These are phyloP conservation scores for Oscheius sp. DNA, from an alignment of 2,888 invertebrate species.

Conservation along the genomic window DNA sequence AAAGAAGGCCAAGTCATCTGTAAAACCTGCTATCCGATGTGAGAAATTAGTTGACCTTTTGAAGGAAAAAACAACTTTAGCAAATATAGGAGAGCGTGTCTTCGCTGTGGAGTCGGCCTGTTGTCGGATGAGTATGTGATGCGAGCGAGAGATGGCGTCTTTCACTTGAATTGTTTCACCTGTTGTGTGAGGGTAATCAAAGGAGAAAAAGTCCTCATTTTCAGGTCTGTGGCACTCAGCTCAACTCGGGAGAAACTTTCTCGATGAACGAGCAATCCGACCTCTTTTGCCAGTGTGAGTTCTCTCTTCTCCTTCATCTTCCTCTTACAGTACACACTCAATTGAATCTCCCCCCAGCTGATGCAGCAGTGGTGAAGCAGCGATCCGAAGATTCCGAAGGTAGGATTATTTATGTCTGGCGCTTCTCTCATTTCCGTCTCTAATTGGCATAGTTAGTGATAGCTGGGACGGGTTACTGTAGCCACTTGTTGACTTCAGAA, in stretches of 20 bases:
- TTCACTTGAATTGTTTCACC: constrained; percentile 88
- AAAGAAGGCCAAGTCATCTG: constrained; percentile 31
- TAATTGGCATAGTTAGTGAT: constrained; percentile 8
- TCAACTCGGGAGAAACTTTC: constrained; percentile 89
- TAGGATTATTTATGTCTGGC: neutral
- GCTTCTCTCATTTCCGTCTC: neutral
- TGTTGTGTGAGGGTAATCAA: constrained; percentile 74
- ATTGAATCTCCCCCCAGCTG: neutral
- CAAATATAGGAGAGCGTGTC: constrained; percentile 84
- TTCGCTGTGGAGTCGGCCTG: constrained; percentile 85
- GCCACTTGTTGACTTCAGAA: constrained; percentile 10
- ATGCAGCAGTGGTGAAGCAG: neutral
- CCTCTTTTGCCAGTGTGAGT: constrained; percentile 56
- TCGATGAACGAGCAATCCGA: constrained; percentile 81
- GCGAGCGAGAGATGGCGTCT: constrained; percentile 86
- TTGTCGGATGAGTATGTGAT: constrained; percentile 88
- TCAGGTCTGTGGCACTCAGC: constrained; percentile 80
- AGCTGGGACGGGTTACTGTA: neutral
- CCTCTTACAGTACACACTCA: neutral
- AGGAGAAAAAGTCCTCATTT: neutral
- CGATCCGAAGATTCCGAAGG: constrained; percentile 21
- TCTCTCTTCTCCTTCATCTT: neutral
- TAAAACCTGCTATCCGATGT: constrained; percentile 24
- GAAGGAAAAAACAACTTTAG: constrained; percentile 75
- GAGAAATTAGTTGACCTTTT: neutral